Evolutionary conservation across 1,140 invertebrate genomes (phyloP), one percentile per base, ranked within the genome.

Genomic region (Panonychus citri): DNA sequence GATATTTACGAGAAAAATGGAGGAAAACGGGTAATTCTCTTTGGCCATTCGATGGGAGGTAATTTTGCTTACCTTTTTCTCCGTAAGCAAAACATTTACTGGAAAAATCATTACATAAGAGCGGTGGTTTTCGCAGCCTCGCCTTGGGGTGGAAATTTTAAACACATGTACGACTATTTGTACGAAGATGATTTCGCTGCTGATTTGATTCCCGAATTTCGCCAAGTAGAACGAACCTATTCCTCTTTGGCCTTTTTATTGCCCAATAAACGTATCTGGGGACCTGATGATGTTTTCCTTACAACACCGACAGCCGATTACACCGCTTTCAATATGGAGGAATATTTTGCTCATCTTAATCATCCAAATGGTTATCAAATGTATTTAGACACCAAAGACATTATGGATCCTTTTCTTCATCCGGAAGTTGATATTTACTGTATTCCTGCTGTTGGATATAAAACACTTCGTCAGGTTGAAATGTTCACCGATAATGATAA

Each of bases 41-140:
- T 97, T 28, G 80, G 80, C 1, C 93, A 97, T 70, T 94, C 88
- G 64, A 95, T 97, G 90, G 93, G 93, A 10, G 82, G 82, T 34
- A 81, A 84, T 0, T 82, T 89, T 78, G 76, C 77, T 2, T 71
- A 88, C 24, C 79, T 86, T 64, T 91, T 96, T 68, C 74, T 95
- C 15, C 81, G 85, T 64, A 67, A 75, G 54, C 82, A 85, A 70
- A 72, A 68, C 5, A 77, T 83, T 66, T 64, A 66, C 13, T 97
- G 93, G 93, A 97, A 97, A 67, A 76, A 87, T 59, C 84, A 85
- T 71, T 91, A 86, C 66, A 79, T 99, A 19, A 71, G 77, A 59
- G 68, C 78, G 13, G 70, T 91, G 54, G 77, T 99, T 3, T 81
- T 85, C 2, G 67, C 98, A 17, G 81, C 84, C 37, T 89, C 83